These are phyloP conservation scores for Hemiscyllium ocellatum DNA, from an alignment of 2,113 vertebrate species.

Conservation along the genomic window DNA sequence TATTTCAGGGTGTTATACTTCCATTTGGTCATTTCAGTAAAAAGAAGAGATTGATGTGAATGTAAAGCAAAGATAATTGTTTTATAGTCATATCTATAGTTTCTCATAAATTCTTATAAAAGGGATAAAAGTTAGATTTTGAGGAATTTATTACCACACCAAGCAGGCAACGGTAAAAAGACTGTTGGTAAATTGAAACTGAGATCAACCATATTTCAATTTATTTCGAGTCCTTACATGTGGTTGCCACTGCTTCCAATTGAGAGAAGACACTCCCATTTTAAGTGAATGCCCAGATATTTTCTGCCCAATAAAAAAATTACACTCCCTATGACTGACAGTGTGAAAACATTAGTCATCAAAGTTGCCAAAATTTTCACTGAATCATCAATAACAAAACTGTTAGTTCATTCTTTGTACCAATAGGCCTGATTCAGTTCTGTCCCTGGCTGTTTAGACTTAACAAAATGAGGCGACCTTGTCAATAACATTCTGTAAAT, in stretches of 20 bases:
- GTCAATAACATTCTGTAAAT: too few species aligned
- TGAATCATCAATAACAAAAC: not conserved
- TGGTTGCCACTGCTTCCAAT: not conserved
- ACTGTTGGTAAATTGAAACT: not conserved
- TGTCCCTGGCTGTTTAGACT: not conserved
- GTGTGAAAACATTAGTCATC: not conserved
- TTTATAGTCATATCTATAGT: conserved; percentile 9
- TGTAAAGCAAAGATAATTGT: not conserved
- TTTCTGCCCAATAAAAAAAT: not conserved
- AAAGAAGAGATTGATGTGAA: not conserved
- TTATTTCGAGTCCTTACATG: not conserved
- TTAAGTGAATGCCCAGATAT: not conserved
- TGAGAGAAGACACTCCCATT: not conserved
- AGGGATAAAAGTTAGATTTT: conserved; percentile 12
- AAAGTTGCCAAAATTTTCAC: not conserved
- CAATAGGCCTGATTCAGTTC: not conserved
- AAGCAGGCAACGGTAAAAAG: not conserved
- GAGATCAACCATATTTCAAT: not conserved
- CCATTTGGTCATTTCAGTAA: conserved; percentile 9
- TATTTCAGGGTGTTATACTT: conserved; percentile 10
- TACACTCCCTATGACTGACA: not conserved
- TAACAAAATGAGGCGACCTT: not conserved
- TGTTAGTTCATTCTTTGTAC: not conserved
- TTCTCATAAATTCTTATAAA: not conserved
- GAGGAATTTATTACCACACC: not conserved